Evolutionary conservation across 2,113 vertebrate species (phyloP).

Genomic region (Passer montanus): DNA sequence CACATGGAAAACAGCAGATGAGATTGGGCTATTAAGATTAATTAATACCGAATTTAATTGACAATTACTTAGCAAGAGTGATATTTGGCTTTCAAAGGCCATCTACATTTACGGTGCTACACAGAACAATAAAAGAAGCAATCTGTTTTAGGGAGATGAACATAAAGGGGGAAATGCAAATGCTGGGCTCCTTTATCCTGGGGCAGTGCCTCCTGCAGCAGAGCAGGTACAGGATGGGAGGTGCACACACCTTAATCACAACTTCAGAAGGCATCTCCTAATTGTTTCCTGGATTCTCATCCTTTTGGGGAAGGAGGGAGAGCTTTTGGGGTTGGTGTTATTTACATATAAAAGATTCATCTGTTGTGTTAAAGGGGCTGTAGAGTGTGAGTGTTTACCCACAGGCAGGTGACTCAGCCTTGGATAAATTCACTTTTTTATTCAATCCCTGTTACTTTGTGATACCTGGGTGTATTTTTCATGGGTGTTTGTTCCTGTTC

Average conservation of each 20-base stretch:
- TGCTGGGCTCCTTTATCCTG: neutral
- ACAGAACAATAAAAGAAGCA: constrained; percentile 17
- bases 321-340: neutral
- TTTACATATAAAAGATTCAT: constrained; percentile 36
- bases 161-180: neutral
- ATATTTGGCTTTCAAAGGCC: constrained; percentile 31
- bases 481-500: neutral
- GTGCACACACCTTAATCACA: neutral
- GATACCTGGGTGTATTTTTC: constrained; percentile 22
- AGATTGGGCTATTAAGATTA: constrained; percentile 24
- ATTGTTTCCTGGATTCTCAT: neutral
- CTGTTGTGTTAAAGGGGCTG: neutral
- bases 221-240: neutral
- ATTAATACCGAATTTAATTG: constrained; percentile 44
- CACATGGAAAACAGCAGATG: neutral
- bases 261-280: neutral
- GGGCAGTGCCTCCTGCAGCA: neutral
- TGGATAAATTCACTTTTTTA: neutral
- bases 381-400: neutral
- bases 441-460: neutral
- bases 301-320: neutral
- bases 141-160: constrained; percentile 10
- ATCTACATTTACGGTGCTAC: constrained; percentile 11
- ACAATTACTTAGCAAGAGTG: constrained; percentile 42
- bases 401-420: neutral